Base-by-base conservation (phyloP, 2,797 vertebrate genomes). In the Ptychadena robeensis region DNA sequence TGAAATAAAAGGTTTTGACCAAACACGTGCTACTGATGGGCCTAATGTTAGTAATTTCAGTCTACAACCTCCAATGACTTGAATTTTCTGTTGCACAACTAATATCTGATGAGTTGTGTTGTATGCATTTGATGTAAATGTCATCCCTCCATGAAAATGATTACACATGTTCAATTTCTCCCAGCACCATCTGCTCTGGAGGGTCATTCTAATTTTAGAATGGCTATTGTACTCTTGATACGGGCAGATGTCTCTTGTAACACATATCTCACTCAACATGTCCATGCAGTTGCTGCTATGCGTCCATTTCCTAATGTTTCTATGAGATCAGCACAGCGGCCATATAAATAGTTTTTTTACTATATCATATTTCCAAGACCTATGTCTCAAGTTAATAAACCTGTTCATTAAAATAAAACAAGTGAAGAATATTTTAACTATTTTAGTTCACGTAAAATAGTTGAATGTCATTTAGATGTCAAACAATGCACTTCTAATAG, bases 181-280 rank as follows among this genome's bases (percentile, higher is more conserved):
- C 65, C 32, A 61, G 66, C 66, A 40, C 77, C 67, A 79, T 79
- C 77, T 79, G 77, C 77, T 70, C 15, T 64, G 28, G 34, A 80
- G 35, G 31, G n/a, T 34, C 53, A 63, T 10, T 40, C 68, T 80
- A 40, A 80, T 71, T 63, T 72, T 80, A 71, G 68, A 63, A 64
- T 35, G 6, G 18, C 34, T 27, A 40, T 80, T 80, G 77, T 71
- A 37, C 53, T 70, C 32, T 11, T 34, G 31, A 80, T 59, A 31
- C 77, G 61, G 78, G 48, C 78, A 80, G 78, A 61, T 71, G 78
- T 70, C 34, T 57, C 77, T 27, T 31, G 44, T 40, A 73, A 72
- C 48, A 69, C 64, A 79, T 22, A 44, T 72, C 22, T 77, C 59
- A 66, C 37, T 77, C 35, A 77, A 44, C 63, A 38, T 69, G 67